Percentiles rank a stretch among this genome's conserved stretches.
These are phyloP conservation scores for Pachymerium ferrugineum DNA, from an alignment of 2,888 invertebrate species.

Conservation along the genomic window DNA sequence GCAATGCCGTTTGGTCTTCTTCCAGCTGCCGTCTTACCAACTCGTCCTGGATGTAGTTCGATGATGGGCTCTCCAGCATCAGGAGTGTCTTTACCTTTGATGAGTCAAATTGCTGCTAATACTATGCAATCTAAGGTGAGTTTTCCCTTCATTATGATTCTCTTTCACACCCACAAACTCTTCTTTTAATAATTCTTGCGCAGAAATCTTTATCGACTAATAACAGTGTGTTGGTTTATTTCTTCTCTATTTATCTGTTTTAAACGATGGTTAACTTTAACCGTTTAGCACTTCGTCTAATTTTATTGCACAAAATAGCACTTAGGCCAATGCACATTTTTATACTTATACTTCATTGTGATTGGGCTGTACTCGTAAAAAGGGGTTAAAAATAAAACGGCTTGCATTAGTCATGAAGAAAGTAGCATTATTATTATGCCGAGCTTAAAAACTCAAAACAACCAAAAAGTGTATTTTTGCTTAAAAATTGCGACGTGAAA, in stretches of 20 bases:
- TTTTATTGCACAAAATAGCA: slow-evolving; percentile 1
- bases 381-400: slow-evolving; percentile 27
- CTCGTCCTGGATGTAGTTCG: slow-evolving; percentile 30
- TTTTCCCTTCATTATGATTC: neutral
- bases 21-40: slow-evolving; percentile 27
- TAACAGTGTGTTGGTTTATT: neutral
- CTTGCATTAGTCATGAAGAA: slow-evolving; percentile 19
- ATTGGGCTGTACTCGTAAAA: neutral
- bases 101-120: slow-evolving; percentile 6
- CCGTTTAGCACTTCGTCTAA: slow-evolving; percentile 29
- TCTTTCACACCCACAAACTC: neutral
- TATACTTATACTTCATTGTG: neutral
- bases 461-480: neutral
- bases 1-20: slow-evolving; percentile 32
- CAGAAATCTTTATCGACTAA: neutral
- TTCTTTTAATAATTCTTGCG: too few relatives aligned
- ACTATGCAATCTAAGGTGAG: slow-evolving; percentile 28
- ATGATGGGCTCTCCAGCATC: slow-evolving; percentile 35
- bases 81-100: neutral
- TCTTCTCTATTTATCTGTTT: neutral
- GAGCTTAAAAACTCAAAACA: too few relatives aligned
- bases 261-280: slow-evolving; percentile 28
- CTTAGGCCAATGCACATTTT: slow-evolving; percentile 14
- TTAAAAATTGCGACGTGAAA: too few relatives aligned
- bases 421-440: too few relatives aligned